Percentiles rank a stretch among this genome's conserved stretches.
Evolutionary conservation across 2,888 invertebrate species (phyloP).

Genomic region (Drosophila macrospina): DNA sequence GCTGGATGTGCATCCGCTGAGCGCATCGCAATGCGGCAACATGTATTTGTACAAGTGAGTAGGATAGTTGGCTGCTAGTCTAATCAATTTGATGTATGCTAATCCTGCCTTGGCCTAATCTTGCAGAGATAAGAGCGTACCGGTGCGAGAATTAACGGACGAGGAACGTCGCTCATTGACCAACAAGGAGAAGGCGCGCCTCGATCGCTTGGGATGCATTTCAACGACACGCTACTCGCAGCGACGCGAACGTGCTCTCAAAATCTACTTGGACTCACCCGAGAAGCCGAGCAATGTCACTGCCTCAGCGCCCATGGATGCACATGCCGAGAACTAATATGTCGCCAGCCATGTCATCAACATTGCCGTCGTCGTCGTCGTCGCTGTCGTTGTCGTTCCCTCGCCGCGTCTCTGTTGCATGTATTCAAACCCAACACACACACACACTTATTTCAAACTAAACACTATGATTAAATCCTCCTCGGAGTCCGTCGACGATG

Average conservation of each 20-base stretch:
- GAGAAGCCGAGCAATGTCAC: slow-evolving; percentile 76
- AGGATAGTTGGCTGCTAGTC: no score
- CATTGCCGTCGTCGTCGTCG: slow-evolving; percentile 4
- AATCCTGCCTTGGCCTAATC: background rate
- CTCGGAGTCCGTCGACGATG: slow-evolving; percentile 9
- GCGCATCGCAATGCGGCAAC: slow-evolving; percentile 88
- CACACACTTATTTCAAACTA: slow-evolving; percentile 28
- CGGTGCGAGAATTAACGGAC: slow-evolving; percentile 87
- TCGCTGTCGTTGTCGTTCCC: slow-evolving; percentile 18
- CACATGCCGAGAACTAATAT: slow-evolving; percentile 65
- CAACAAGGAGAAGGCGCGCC: slow-evolving; percentile 87
- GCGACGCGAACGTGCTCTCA: slow-evolving; percentile 89
- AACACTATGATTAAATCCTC: slow-evolving; percentile 32
- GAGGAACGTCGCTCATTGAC: slow-evolving; percentile 88
- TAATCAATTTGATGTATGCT: background rate
- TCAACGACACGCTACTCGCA: slow-evolving; percentile 87
- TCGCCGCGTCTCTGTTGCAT: background rate
- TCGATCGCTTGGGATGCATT: slow-evolving; percentile 85
- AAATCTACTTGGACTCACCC: slow-evolving; percentile 89
- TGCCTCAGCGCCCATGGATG: slow-evolving; percentile 66
- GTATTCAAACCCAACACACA: background rate
- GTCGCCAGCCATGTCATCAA: background rate
- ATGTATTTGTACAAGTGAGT: slow-evolving; percentile 89
- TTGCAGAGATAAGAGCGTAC: slow-evolving; percentile 88
- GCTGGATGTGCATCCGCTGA: slow-evolving; percentile 87